A percentile compares a stretch with the other conserved stretches of the same genome.
Conservation (phyloP, 2,888 invertebrate species). For the Apamea monoglypha region DNA sequence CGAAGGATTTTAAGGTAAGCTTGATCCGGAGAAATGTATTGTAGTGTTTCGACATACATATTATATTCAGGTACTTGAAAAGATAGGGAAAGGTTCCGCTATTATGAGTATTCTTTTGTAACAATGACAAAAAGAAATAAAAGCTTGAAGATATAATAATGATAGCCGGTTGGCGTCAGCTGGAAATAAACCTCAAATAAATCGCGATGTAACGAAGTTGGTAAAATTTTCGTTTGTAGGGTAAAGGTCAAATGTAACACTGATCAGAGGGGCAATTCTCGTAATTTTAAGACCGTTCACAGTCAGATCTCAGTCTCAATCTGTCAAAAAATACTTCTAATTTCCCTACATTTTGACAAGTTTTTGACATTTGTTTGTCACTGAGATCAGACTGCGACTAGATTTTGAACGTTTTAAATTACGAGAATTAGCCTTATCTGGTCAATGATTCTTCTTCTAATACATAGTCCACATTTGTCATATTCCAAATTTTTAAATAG, state of each 20-base stretch:
- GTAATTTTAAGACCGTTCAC: too few species aligned
- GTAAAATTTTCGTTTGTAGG: neutral
- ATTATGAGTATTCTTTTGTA: constrained; percentile 27
- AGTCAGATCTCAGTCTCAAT: too few species aligned
- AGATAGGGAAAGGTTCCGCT: constrained; percentile 19
- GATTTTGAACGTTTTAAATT: too few species aligned
- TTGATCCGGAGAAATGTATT: constrained; percentile 49
- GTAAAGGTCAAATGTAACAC: neutral
- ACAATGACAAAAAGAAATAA: constrained; percentile 10
- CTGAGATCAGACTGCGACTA: too few species aligned
- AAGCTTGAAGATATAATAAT: constrained; percentile 25
- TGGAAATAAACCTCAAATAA: constrained; percentile 27
- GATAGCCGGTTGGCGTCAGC: constrained; percentile 26
- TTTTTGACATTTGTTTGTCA: too few species aligned
- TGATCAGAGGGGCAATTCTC: too few species aligned
- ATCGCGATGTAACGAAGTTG: neutral
- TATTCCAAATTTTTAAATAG: too few species aligned
- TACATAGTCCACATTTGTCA: too few species aligned
- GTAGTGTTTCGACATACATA: constrained; percentile 37
- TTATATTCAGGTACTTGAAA: constrained; percentile 30
- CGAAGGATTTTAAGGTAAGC: constrained; percentile 55
- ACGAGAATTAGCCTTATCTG: too few species aligned
- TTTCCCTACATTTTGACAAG: too few species aligned
- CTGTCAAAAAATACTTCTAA: too few species aligned
- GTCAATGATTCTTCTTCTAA: too few species aligned